Evolutionary conservation across 1,140 invertebrate species (phyloP), one percentile per base, ranked within the genome.

Genomic region (Drosophila sturtevanti): DNA sequence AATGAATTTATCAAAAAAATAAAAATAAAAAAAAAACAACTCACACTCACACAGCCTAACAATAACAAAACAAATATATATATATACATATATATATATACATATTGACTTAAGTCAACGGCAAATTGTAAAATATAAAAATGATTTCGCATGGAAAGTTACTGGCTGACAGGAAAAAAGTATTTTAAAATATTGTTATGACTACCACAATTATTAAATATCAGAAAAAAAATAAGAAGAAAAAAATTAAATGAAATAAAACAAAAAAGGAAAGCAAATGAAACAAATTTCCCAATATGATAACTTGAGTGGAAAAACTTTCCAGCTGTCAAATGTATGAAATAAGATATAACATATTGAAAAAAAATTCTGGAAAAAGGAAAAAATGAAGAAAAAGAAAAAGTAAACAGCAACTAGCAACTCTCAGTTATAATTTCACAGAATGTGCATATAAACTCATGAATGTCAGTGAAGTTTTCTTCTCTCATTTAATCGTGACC

Each of bases 101-200:
- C n/a, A n/a, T n/a, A n/a, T n/a, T n/a, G n/a, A n/a, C n/a, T 52
- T 34, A 12, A 38, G 21, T 38, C 31, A 22, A 38, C 58, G 21
- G 41, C 41, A 21, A 48, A 60, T 34, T 60, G 5, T 60, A 60
- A 48, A 48, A 48, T 59, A 59, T 31, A 21, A 21, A 35, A 59
- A 16, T 44, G 27, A 21, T 41, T 67, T 52, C 37, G 31, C n/a
- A 35, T 68, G 66, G 66, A 68, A 68, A 63, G 44, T 44, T 68
- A 68, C 67, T 56, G 51, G 37, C 48, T 56, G 44, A 48, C 41
- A 48, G 41, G 41, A 9, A 7, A 48, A 48, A 48, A 21, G 16
- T 21, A 48, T 48, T 48, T 44, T 11, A 48, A 48, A 16, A 48
- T 48, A 48, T 21, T 48, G 18, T 48, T 48, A 21, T 21, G 41